A percentile compares a stretch with the other conserved stretches of the same genome.
These are phyloP conservation scores for Popillia japonica DNA, from an alignment of 1,140 invertebrate genomes.

Conservation along the genomic window DNA sequence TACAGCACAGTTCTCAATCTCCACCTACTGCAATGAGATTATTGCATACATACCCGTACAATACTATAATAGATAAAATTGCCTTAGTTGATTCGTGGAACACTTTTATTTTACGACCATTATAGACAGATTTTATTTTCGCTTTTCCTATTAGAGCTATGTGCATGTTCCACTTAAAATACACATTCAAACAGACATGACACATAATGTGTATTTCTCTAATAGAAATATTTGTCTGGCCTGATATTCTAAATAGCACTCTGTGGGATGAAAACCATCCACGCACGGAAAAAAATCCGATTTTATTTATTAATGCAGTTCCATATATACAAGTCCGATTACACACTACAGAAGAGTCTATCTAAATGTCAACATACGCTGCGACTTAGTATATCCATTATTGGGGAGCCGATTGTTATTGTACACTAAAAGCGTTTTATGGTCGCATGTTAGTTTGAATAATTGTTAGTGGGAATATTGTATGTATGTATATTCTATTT, in stretches of 20 bases:
- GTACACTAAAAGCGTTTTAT: slow-evolving; percentile 11
- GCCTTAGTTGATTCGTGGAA: background rate
- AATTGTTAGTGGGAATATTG: background rate
- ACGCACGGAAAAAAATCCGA: background rate
- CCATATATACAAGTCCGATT: slow-evolving; percentile 4
- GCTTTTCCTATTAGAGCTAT: background rate
- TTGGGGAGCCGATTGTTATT: slow-evolving; percentile 9
- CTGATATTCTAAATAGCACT: background rate
- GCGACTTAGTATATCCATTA: background rate
- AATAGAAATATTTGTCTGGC: background rate
- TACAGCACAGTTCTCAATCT: no score
- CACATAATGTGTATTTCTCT: background rate
- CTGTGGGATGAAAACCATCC: background rate
- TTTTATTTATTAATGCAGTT: background rate
- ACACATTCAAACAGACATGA: background rate
- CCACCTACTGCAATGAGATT: no score
- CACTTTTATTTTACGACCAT: background rate
- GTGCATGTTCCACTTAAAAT: background rate
- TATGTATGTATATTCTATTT: background rate
- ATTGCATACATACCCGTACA: background rate
- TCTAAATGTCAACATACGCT: background rate
- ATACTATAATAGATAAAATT: background rate
- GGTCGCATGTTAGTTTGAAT: background rate
- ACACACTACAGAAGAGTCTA: background rate
- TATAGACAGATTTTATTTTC: background rate